Percentiles rank a stretch among this genome's conserved stretches.
Evolutionary conservation across 2,797 vertebrate genomes (phyloP).

Genomic region (Anguilla marmorata): DNA sequence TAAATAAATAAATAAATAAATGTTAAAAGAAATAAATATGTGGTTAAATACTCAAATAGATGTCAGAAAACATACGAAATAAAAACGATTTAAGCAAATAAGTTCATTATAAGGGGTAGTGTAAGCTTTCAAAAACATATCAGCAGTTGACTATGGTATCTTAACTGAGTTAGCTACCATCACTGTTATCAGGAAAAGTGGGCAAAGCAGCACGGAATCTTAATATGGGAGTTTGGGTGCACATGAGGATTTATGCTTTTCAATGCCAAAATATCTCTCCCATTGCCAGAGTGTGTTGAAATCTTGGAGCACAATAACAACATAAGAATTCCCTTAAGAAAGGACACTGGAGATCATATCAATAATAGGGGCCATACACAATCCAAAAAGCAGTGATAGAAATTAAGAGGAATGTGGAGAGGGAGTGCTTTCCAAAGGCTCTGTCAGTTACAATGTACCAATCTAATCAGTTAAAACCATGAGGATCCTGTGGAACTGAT

Average conservation of each 20-base stretch:
- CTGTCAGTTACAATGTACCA: constrained; percentile 16
- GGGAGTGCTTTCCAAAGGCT: constrained; percentile 19
- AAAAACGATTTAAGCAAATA: constrained; percentile 64
- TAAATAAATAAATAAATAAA: constrained; percentile 78
- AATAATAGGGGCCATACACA: constrained; percentile 23
- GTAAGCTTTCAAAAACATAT: neutral
- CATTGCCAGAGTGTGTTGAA: constrained; percentile 24
- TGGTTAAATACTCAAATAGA: constrained; percentile 47
- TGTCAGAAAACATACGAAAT: constrained; percentile 59
- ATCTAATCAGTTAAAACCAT: constrained; percentile 12
- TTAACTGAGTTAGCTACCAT: constrained; percentile 40
- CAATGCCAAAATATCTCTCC: constrained; percentile 44
- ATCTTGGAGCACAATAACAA: constrained; percentile 23
- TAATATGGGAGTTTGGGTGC: constrained; percentile 39
- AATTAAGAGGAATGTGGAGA: constrained; percentile 24
- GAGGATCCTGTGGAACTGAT: neutral
- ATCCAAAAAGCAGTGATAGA: neutral
- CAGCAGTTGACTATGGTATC: constrained; percentile 44
- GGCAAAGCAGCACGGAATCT: constrained; percentile 28
- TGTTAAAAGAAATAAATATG: constrained; percentile 67
- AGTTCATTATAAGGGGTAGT: constrained; percentile 42
- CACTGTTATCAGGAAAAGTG: constrained; percentile 42
- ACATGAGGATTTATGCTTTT: constrained; percentile 38
- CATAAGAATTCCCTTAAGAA: constrained; percentile 21
- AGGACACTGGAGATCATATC: constrained; percentile 22